Evolutionary conservation across 1,140 invertebrate genomes (phyloP), one percentile per base, ranked within the genome.

Genomic region (Cyrtorhinus lividipennis): DNA sequence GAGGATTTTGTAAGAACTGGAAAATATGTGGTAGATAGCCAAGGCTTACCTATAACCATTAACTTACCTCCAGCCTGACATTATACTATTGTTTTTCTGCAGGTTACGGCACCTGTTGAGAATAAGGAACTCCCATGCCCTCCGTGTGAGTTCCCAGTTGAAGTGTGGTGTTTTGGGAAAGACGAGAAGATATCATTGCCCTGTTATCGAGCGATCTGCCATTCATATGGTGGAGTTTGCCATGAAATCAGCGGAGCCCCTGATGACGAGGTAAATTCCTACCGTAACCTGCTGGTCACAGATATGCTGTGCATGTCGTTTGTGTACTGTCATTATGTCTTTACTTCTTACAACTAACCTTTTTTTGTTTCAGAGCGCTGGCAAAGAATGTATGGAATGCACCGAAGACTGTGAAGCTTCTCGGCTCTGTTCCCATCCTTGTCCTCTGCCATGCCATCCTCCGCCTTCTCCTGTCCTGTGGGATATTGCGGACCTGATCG

Each of bases 401-500:
- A 81, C 87, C 64, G 76, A 77, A 66, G 75, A 79, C 1, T 95
- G 92, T 71, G 67, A 69, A 5, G 79, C 84, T 62, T 69, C 79
- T 3, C 78, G 90, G 60, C 86, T 87, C 1, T 96, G 93, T 71
- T 75, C 72, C 8, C 93, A 96, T 73, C 73, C 75, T 24, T 95
- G 92, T 74, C 71, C 79, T 1, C 80, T 80, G 61, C 73, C 79
- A 1, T 95, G 92, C 71, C 92, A 64, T 25, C 57, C 38, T 15
- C 22, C 62, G n/a, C 57, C 38, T 8, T 59, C 56, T 25, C n/a
- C 56, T n/a, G n/a, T n/a, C n/a, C n/a, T n/a, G n/a, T n/a, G n/a
- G n/a, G n/a, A n/a, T n/a, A n/a, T n/a, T n/a, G n/a, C n/a, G n/a
- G n/a, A n/a, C n/a, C n/a, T n/a, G n/a, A n/a, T n/a, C n/a, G n/a